Conservation (phyloP, 2,888 invertebrate genomes). For the Callimorpha dominula region DNA sequence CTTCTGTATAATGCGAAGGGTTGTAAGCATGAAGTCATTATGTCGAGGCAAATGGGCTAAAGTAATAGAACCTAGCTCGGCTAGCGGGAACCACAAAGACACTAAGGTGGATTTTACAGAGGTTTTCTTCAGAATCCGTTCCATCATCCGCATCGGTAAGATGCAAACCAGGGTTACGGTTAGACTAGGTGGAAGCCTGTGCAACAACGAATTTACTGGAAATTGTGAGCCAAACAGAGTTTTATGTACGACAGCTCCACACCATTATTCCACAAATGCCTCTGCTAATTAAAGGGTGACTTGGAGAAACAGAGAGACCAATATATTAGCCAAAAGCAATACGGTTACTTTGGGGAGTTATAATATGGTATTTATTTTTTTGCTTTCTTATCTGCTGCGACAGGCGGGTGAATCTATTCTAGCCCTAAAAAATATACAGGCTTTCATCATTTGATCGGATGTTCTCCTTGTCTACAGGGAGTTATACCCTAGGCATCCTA, state of each 20-base stretch:
- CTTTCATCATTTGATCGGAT: too few relatives aligned
- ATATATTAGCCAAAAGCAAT: too few relatives aligned
- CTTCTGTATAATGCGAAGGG: not conserved
- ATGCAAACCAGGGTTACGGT: not conserved
- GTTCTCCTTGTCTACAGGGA: too few relatives aligned
- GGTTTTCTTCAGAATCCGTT: not conserved
- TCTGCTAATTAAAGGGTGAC: not conserved
- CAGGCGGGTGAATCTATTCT: too few relatives aligned
- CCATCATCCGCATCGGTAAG: too few relatives aligned
- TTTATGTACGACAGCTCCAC: not conserved
- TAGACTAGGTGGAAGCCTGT: not conserved
- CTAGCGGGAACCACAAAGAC: not conserved
- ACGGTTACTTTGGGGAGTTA: too few relatives aligned
- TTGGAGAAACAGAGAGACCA: not conserved
- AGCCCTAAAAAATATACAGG: too few relatives aligned
- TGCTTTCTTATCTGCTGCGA: too few relatives aligned
- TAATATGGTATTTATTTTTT: too few relatives aligned
- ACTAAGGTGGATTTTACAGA: not conserved
- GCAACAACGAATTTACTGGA: not conserved
- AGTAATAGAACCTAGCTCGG: not conserved
- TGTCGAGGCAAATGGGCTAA: not conserved
- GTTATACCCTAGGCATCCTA: too few relatives aligned
- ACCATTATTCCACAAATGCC: not conserved
- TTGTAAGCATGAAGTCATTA: not conserved
- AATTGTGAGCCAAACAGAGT: not conserved